Evolutionary conservation across 2,888 invertebrate genomes (phyloP).

Genomic region (Leptura quadrifasciata): DNA sequence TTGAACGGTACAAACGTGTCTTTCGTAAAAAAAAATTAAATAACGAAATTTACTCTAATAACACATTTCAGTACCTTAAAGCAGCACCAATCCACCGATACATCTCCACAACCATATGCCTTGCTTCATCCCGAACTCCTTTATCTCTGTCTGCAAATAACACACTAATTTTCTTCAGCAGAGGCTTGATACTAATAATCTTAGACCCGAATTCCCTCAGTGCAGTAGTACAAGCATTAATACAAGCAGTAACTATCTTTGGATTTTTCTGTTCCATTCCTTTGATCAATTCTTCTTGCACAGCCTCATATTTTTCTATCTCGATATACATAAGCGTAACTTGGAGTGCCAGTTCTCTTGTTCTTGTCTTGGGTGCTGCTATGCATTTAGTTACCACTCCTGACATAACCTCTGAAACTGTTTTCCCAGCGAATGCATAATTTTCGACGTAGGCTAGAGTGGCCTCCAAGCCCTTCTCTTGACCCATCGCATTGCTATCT

Average conservation of each 20-base stretch:
- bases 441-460: conserved; percentile 93
- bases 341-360: conserved; percentile 92
- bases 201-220: conserved; percentile 94
- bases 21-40: conserved; percentile 19
- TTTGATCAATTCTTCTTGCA: conserved; percentile 92
- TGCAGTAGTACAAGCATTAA: conserved; percentile 84
- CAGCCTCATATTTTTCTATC: conserved; percentile 94
- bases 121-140: conserved; percentile 92
- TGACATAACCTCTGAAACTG: conserved; percentile 87
- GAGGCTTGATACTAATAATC: conserved; percentile 89
- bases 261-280: conserved; percentile 98
- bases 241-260: conserved; percentile 92
- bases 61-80: conserved; percentile 62
- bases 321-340: conserved; percentile 95
- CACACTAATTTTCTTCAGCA: conserved; percentile 90
- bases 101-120: conserved; percentile 93
- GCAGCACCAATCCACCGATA: conserved; percentile 81
- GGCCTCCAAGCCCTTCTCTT: conserved; percentile 96
- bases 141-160: conserved; percentile 95
- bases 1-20: conserved; percentile 7
- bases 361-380: conserved; percentile 92
- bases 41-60: no score
- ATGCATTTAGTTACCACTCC: conserved; percentile 94
- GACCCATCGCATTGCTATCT: conserved; percentile 96
- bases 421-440: conserved; percentile 90